Conservation (phyloP, 2,888 invertebrate genomes). For the Amblyteles armatorius region DNA sequence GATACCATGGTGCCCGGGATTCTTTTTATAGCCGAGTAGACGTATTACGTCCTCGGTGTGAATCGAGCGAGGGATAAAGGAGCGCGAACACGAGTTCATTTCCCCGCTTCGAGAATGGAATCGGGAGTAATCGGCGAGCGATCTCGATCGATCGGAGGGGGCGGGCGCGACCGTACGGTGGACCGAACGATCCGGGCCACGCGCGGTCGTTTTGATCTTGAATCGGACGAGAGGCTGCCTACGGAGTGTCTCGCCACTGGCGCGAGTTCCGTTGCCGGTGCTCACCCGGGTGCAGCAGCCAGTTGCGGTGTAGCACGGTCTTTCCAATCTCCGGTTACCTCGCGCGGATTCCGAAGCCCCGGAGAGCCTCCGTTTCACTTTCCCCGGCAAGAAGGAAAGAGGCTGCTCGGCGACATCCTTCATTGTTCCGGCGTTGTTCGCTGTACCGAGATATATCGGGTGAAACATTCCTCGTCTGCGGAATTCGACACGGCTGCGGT, state of each 20-base stretch:
- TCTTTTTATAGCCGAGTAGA: neutral
- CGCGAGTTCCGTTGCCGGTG: constrained; percentile 27
- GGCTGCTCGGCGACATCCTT: neutral
- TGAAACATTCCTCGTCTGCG: no score
- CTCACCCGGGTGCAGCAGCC: constrained; percentile 25
- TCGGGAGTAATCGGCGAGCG: constrained; percentile 20
- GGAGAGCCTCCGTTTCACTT: neutral
- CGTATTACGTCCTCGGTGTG: constrained; percentile 18
- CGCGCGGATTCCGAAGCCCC: constrained; percentile 1
- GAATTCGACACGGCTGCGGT: no score
- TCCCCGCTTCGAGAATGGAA: neutral
- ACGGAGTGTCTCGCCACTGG: neutral
- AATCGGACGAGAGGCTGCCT: constrained; percentile 19
- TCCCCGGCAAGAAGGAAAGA: neutral
- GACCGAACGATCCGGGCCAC: constrained; percentile 32
- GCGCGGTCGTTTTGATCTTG: constrained; percentile 41
- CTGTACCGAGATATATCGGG: no score
- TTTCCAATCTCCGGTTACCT: constrained; percentile 4
- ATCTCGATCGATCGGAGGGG: constrained; percentile 22
- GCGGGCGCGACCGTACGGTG: neutral
- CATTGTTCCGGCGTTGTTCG: neutral
- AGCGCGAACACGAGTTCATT: constrained; percentile 28
- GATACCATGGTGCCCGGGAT: neutral
- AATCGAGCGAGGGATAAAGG: constrained; percentile 13
- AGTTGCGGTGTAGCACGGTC: constrained; percentile 38